These are phyloP conservation scores for Camelus bactrianus DNA, from an alignment of 2,113 vertebrate species.

Conservation along the genomic window DNA sequence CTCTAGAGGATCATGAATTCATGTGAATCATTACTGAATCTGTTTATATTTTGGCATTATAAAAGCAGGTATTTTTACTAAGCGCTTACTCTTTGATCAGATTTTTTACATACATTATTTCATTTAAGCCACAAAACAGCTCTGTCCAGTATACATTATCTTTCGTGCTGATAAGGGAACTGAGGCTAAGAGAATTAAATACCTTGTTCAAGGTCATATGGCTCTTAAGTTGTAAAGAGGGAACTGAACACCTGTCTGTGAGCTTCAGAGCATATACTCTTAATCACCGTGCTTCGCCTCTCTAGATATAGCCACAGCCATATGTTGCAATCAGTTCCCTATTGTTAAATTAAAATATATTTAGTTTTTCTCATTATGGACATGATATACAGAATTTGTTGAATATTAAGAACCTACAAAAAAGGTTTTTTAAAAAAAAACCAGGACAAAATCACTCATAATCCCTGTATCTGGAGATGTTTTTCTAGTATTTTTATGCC, in stretches of 20 bases:
- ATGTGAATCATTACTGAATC: conserved; percentile 33
- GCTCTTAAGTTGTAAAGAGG: conserved; percentile 65
- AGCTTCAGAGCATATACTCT: conserved; percentile 65
- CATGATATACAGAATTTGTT: conserved; percentile 29
- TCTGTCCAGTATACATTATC: neutral
- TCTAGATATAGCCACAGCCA: conserved; percentile 47
- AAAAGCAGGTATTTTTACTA: conserved; percentile 55
- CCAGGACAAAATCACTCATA: conserved; percentile 52
- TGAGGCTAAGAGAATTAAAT: conserved; percentile 35
- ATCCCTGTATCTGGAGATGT: neutral
- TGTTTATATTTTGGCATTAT: conserved; percentile 67
- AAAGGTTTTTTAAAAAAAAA: neutral
- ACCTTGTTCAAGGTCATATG: conserved; percentile 68
- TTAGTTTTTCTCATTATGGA: conserved; percentile 69
- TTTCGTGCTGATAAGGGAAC: conserved; percentile 53
- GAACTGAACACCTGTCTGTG: conserved; percentile 65
- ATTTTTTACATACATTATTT: conserved; percentile 69
- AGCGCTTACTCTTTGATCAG: conserved; percentile 60
- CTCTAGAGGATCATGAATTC: conserved; percentile 33
- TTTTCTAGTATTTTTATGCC: neutral
- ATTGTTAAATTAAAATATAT: conserved; percentile 78
- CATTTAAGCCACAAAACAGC: conserved; percentile 52
- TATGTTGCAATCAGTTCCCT: conserved; percentile 74
- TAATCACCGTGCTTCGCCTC: neutral
- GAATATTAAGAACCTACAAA: conserved; percentile 63